Conservation (phyloP, 2,797 vertebrate genomes). For the Picus viridis region DNA sequence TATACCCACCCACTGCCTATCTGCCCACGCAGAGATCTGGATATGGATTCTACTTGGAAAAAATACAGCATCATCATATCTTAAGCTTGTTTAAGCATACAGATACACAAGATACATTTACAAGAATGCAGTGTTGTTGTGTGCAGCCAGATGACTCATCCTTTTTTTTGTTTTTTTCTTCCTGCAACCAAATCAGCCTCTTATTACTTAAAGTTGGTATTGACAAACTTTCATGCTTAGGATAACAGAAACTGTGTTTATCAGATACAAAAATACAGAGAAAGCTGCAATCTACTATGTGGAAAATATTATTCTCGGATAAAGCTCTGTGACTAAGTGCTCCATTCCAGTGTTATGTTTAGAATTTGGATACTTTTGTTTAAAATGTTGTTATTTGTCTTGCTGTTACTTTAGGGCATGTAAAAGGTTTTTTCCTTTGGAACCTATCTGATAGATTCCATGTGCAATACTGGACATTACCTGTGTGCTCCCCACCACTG, state of each 20-base stretch:
- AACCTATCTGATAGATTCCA: background rate
- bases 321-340: background rate
- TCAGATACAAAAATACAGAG: background rate
- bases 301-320: background rate
- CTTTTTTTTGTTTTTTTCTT: background rate
- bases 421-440: background rate
- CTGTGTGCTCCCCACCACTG: background rate
- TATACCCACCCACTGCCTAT: slow-evolving; percentile 53
- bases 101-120: slow-evolving; percentile 18
- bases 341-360: background rate
- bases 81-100: background rate
- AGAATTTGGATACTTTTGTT: background rate
- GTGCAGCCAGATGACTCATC: slow-evolving; percentile 28
- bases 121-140: slow-evolving; percentile 15
- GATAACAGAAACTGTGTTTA: slow-evolving; percentile 36
- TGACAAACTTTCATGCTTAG: slow-evolving; percentile 30
- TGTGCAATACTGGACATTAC: background rate
- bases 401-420: background rate
- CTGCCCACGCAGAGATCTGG: slow-evolving; percentile 49
- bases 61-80: slow-evolving; percentile 34
- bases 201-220: slow-evolving; percentile 40
- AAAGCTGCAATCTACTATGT: background rate
- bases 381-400: background rate
- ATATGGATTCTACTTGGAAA: slow-evolving; percentile 39
- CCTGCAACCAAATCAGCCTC: background rate